phyloP scores from a whole-genome alignment of 2,113 vertebrate species.

The Neodon shergylaensis region DNA sequence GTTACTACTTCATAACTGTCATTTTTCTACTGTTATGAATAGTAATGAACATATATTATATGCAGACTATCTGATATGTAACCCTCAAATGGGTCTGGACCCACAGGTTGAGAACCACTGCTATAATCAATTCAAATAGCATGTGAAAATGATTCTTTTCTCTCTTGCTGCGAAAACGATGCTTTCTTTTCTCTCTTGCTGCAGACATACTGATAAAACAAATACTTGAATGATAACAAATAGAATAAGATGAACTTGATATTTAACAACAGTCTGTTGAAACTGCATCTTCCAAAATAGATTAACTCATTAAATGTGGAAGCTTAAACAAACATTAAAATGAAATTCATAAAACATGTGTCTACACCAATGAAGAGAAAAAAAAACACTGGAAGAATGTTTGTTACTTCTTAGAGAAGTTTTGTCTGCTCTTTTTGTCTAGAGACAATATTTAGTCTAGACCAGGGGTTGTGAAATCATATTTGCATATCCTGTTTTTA shows the following conservation, averaged over 20 bases:
- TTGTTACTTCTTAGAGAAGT: constrained; percentile 10
- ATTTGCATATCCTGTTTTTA: not conserved
- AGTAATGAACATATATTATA: not conserved
- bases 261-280: constrained; percentile 30
- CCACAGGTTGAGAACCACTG: not conserved
- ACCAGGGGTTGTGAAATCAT: not conserved
- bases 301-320: not conserved
- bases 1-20: not conserved
- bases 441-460: not conserved
- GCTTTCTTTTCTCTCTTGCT: not conserved
- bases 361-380: not conserved
- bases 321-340: not conserved
- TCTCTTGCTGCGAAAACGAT: not conserved
- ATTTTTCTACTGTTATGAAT: not conserved
- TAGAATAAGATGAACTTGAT: not conserved
- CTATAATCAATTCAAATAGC: not conserved
- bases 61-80: not conserved
- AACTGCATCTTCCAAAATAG: not conserved
- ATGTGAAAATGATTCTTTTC: not conserved
- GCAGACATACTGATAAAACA: not conserved
- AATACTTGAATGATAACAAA: constrained; percentile 7
- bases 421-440: constrained; percentile 16
- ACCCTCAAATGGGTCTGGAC: not conserved
- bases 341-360: not conserved
- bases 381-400: not conserved